These are phyloP conservation scores for Sebastes vulpes DNA, from an alignment of 2,797 vertebrate genomes.

Conservation along the genomic window DNA sequence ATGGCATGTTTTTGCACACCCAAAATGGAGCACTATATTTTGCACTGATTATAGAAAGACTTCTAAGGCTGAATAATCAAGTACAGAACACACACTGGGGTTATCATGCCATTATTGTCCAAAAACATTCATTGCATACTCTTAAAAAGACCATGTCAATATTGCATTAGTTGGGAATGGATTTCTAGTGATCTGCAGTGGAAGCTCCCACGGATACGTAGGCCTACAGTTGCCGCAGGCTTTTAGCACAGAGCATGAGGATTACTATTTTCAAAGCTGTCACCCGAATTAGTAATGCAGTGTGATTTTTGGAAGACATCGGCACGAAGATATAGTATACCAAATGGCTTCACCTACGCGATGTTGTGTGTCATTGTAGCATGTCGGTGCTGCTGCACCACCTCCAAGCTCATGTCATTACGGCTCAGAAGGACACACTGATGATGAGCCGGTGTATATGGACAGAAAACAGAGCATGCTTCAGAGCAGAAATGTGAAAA, in stretches of 20 bases:
- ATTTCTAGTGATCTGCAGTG: neutral
- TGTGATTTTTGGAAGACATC: neutral
- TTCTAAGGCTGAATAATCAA: neutral
- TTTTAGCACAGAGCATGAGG: neutral
- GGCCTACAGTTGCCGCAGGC: neutral
- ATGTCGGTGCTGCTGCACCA: neutral
- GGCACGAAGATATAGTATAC: neutral
- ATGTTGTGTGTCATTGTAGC: neutral
- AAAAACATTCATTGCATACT: neutral
- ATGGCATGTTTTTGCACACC: neutral
- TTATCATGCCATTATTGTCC: neutral
- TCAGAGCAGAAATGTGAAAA: neutral
- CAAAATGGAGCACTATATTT: neutral
- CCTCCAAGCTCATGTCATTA: neutral
- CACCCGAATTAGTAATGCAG: neutral
- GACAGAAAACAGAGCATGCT: neutral
- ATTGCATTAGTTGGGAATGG: neutral
- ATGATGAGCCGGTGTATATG: neutral
- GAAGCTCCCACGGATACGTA: neutral
- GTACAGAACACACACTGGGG: neutral
- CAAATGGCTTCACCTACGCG: neutral
- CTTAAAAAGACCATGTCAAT: neutral
- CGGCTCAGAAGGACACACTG: neutral
- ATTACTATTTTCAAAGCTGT: conserved; percentile 1
- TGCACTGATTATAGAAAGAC: neutral